These are phyloP conservation scores for Andricus grossulariae DNA, from an alignment of 1,140 invertebrate genomes.

Conservation along the genomic window DNA sequence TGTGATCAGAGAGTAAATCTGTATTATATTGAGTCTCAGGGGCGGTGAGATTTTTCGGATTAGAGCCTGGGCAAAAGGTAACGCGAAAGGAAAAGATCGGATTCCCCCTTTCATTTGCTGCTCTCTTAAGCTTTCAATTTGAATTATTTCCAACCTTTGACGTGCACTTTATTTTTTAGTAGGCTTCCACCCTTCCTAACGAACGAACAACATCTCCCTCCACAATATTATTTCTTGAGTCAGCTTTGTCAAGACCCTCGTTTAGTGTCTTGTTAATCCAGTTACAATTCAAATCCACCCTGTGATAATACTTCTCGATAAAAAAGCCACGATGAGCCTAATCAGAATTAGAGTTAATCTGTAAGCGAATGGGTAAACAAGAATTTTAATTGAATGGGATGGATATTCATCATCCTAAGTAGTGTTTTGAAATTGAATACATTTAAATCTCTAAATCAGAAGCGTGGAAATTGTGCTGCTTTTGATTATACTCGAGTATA, in stretches of 20 bases:
- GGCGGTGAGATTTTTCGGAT: background rate
- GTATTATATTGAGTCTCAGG: background rate
- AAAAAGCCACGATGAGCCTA: background rate
- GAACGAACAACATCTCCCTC: background rate
- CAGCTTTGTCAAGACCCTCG: slow-evolving; percentile 13
- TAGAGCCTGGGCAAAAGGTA: background rate
- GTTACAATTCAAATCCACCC: background rate
- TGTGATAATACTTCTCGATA: slow-evolving; percentile 4
- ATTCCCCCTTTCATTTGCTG: slow-evolving; percentile 7
- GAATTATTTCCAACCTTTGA: slow-evolving; percentile 11
- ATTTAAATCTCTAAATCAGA: too few species aligned
- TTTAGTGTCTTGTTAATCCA: slow-evolving; percentile 6
- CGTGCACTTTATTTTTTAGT: slow-evolving; percentile 14
- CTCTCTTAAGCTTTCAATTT: slow-evolving; percentile 10
- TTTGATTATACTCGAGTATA: too few species aligned
- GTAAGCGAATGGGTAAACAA: background rate
- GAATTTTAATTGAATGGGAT: background rate
- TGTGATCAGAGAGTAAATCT: slow-evolving; percentile 4
- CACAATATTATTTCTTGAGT: slow-evolving; percentile 19
- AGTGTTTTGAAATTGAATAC: too few species aligned
- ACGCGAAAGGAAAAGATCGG: background rate
- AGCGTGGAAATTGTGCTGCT: too few species aligned
- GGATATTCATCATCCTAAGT: too few species aligned
- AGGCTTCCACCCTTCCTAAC: background rate
- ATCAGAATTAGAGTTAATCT: background rate